Conservation (phyloP, 2,888 invertebrate genomes). For the Monopis laevigella region DNA sequence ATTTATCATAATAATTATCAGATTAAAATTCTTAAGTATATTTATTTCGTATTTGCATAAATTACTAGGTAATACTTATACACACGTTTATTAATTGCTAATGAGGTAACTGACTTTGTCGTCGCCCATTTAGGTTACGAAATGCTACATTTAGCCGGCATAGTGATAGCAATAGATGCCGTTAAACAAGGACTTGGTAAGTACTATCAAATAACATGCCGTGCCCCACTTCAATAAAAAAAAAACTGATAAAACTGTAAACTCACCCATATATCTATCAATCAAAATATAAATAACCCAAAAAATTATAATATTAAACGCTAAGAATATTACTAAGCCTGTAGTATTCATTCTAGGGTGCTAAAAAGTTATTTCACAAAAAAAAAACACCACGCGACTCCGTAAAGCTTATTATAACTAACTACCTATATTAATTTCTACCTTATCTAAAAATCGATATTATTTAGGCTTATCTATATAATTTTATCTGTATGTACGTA, state of each 20-base stretch:
- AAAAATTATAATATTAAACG: constrained; percentile 4
- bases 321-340: constrained; percentile 5
- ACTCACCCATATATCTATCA: constrained; percentile 7
- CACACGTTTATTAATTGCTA: too few species aligned
- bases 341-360: background rate
- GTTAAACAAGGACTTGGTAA: background rate
- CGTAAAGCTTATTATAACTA: background rate
- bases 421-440: background rate
- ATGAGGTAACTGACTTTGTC: too few species aligned
- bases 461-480: background rate
- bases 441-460: constrained; percentile 8
- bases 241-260: background rate
- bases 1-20: too few species aligned
- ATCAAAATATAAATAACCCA: constrained; percentile 4
- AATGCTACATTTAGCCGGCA: too few species aligned
- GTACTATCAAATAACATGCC: background rate
- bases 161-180: too few species aligned
- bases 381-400: background rate
- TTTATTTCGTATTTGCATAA: too few species aligned
- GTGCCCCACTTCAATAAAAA: background rate
- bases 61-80: too few species aligned
- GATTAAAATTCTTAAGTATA: too few species aligned
- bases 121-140: too few species aligned
- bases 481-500: background rate
- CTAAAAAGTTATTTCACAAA: background rate